These are phyloP conservation scores for Enteromius treurensis DNA, from an alignment of 2,797 vertebrate species.

Conservation along the genomic window DNA sequence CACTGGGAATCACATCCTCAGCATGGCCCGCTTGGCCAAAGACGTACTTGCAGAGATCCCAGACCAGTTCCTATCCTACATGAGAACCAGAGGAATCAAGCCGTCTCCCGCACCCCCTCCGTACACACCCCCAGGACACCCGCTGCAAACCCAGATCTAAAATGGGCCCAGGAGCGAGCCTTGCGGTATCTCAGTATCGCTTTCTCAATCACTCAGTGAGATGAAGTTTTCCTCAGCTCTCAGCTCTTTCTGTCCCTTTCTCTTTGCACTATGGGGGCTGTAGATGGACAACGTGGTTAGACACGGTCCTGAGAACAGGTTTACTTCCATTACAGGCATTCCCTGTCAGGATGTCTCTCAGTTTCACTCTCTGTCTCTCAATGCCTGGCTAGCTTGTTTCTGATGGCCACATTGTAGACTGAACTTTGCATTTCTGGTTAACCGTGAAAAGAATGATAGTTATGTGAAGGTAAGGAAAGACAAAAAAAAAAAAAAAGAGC, in stretches of 20 bases:
- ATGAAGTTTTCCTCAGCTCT: conserved; percentile 51
- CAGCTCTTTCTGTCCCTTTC: conserved; percentile 59
- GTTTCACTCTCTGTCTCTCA: conserved; percentile 47
- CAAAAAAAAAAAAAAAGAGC: conserved; percentile 21
- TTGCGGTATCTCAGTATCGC: conserved; percentile 39
- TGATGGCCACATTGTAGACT: conserved; percentile 40
- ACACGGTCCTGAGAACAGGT: conserved; percentile 71
- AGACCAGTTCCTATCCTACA: conserved; percentile 97
- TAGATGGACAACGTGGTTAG: conserved; percentile 44
- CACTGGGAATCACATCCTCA: conserved; percentile 92
- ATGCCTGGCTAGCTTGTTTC: conserved; percentile 58
- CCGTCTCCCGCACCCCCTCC: conserved; percentile 92
- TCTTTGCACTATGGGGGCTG: conserved; percentile 69
- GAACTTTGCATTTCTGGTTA: conserved; percentile 34
- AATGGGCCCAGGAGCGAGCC: conserved; percentile 34
- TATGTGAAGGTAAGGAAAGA: conserved; percentile 24
- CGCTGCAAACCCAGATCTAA: conserved; percentile 95
- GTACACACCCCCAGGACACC: conserved; percentile 86
- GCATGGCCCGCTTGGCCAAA: conserved; percentile 95
- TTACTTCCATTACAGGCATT: conserved; percentile 78
- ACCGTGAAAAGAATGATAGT: conserved; percentile 20
- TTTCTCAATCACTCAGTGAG: conserved; percentile 53
- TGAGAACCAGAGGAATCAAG: conserved; percentile 95
- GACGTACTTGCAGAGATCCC: conserved; percentile 96
- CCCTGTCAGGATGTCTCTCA: conserved; percentile 72